Evolutionary conservation across 2,113 vertebrate species (phyloP).

Genomic region (Limanda limanda): DNA sequence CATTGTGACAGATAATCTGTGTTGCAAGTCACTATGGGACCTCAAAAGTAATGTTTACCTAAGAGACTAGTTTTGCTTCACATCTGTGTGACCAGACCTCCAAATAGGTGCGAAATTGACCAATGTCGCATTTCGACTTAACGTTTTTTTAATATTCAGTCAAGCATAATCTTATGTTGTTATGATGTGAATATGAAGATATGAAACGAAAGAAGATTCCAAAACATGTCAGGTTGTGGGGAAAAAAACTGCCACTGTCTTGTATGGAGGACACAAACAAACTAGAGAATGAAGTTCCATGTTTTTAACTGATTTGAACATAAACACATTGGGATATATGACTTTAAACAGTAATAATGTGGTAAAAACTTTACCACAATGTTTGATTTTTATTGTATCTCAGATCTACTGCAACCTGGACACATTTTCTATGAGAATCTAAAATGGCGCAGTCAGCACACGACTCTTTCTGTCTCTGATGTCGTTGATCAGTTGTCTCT

Average conservation of each 20-base stretch:
- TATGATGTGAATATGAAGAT: background rate
- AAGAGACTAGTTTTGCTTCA: slow-evolving; percentile 3
- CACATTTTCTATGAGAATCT: slow-evolving; percentile 10
- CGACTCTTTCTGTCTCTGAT: slow-evolving; percentile 15
- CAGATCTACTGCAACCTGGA: background rate
- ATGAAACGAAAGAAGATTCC: background rate
- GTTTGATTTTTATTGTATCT: slow-evolving; percentile 3
- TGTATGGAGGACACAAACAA: background rate
- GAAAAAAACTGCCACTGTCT: slow-evolving; percentile 10
- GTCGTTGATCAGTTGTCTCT: slow-evolving; percentile 32
- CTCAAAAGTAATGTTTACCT: background rate
- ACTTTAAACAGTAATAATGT: background rate
- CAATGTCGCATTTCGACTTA: background rate
- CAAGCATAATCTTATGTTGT: background rate
- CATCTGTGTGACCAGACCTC: slow-evolving; percentile 24
- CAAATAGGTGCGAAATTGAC: slow-evolving; percentile 11
- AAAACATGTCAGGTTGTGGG: background rate
- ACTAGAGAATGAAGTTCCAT: background rate
- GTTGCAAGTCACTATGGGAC: background rate
- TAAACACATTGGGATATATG: background rate
- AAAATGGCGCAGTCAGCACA: background rate
- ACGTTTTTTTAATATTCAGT: slow-evolving; percentile 2
- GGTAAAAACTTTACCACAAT: background rate
- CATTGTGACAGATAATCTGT: background rate
- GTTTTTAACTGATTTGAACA: background rate